Evolutionary conservation across 2,888 invertebrate species (phyloP).

Genomic region (Ophion costatus): DNA sequence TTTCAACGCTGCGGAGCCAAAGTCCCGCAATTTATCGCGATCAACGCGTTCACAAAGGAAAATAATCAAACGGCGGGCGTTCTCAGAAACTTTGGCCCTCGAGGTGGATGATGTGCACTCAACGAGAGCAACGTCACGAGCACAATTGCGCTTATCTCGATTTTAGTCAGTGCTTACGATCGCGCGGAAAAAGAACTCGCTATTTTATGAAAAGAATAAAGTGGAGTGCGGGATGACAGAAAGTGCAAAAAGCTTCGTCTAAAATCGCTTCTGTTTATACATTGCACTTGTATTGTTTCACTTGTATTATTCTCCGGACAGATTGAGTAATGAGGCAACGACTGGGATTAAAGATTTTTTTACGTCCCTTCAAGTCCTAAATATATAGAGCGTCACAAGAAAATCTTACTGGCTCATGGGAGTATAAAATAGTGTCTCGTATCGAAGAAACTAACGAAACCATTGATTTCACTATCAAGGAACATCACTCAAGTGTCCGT

Average conservation of each 20-base stretch:
- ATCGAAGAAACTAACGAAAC: too few relatives aligned
- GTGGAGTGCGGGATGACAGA: neutral
- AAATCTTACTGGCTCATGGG: too few relatives aligned
- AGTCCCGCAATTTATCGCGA: conserved; percentile 25
- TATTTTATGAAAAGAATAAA: conserved; percentile 16
- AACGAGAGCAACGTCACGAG: neutral
- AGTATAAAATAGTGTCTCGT: too few relatives aligned
- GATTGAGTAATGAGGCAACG: neutral
- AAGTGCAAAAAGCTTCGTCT: neutral
- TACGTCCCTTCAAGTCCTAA: neutral
- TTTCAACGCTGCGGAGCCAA: conserved; percentile 53
- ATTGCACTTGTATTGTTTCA: too few relatives aligned
- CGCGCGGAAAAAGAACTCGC: neutral
- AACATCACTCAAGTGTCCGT: too few relatives aligned
- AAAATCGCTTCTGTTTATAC: neutral
- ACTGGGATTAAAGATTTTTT: neutral
- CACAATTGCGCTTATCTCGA: conserved; percentile 31
- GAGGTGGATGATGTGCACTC: neutral
- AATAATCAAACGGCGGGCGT: conserved; percentile 13
- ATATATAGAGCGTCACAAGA: neutral
- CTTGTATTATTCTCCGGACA: too few relatives aligned
- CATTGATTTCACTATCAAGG: too few relatives aligned
- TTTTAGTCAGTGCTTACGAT: neutral
- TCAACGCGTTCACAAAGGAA: conserved; percentile 36
- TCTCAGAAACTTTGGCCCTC: neutral